Base-by-base conservation (phyloP, 2,888 invertebrate species). In the Iphiclides podalirius region DNA sequence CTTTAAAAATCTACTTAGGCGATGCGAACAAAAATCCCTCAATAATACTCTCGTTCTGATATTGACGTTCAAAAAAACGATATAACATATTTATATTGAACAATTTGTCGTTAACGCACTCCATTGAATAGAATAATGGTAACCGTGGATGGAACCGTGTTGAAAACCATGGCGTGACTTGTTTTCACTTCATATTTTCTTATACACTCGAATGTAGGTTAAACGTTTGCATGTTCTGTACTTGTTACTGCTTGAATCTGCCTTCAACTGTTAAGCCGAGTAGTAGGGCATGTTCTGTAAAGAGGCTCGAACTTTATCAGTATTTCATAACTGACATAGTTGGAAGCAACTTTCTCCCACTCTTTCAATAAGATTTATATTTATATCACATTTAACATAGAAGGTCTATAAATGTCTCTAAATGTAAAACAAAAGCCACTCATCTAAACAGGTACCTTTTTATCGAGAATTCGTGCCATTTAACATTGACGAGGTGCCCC, bases 211-310 rank as follows among this genome's bases (percentile, higher is more conserved):
- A 50, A 62, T 61, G 59, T 61, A 54, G 65, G 61, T 58, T 61
- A 62, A 60, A 54, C 58, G 60, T 58, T 58, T 57, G 59, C 60
- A 64, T 59, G 61, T 65, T 62, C 61, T 63, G 59, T 57, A 59
- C 54, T 51, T 42, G 40, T 40, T 40, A 47, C 47, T 33, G 53
- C 52, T 55, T 54, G 52, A 44, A 53, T 56, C 57, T 53, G 46
- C 54, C 58, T 60, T 60, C 38, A 51, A 52, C 46, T 47, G 41
- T 49, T 43, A 26, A 33, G 34, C 11, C 37, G 28, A 42, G 11
- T 43, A 42, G 38, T 42, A 20, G 40, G 12, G 16, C 33, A 43
- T 34, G 34, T 43, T 43, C 34, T 17, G 9, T n/a, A 26, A 23
- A 14, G 42, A 42, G 15, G 16, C 17, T 17, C 42, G 17, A 16